Evolutionary conservation across 2,888 invertebrate species (phyloP), one percentile per base, ranked within the genome.

Genomic region (Quadriops clusia): DNA sequence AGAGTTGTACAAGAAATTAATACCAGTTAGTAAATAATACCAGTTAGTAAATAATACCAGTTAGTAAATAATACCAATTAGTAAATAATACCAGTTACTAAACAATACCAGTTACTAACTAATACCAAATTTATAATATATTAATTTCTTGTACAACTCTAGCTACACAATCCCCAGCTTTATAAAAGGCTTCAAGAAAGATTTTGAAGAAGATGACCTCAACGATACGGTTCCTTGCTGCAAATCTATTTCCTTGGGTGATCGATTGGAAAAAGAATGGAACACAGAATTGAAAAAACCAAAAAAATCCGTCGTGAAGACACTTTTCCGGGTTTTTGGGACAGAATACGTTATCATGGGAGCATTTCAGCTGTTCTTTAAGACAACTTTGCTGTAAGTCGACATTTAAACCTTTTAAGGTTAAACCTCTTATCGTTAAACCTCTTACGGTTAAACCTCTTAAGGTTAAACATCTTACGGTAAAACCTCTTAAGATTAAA

Each of bases 111-210:
- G 77, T 4, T 65, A 70, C 39, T 57, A 72, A 46, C 68, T 68
- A 37, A 78, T 69, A 54, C 71, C 74, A 12, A 22, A 5, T 15
- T 25, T 13, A 11, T 13, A 6, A 25, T 77, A 81, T 56, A 67
- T 70, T 63, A 20, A 25, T 44, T 46, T 25, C 30, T 63, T 57
- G 21, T 39, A 21, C 8, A 16, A 23, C 47, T 58, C 31, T 55
- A 80, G 80, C 51, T 81, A 77, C 72, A 67, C 77, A 1, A 56
- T 74, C 30, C 70, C 72, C 39, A 68, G 72, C 4, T 78, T 81
- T 46, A 68, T 68, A 51, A 64, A 71, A 34, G 80, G 79, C 4
- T 70, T 68, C 39, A 69, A 60, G 33, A 65, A 72, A 14, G 77
- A 77, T 42, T 64, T 81, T 23, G 69, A 70, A 45, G 67, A 71